phyloP scores from a whole-genome alignment of 2,888 invertebrate species.

The Ctenicera cuprea region DNA sequence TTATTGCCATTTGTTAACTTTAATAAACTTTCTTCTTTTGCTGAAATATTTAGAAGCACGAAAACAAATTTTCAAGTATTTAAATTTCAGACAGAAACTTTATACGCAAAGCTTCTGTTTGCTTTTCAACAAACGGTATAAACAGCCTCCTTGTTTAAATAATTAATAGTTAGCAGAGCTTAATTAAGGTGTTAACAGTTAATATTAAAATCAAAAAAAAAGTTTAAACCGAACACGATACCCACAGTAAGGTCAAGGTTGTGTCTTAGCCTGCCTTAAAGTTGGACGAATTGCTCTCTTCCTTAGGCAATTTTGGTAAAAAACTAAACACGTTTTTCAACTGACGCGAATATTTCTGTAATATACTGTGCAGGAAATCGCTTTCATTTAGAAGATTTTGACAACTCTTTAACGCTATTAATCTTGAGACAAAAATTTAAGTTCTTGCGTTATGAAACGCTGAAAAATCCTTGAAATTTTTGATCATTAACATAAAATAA shows the following conservation, averaged over 20 bases:
- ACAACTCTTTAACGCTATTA: slow-evolving; percentile 8
- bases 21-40: too few species aligned
- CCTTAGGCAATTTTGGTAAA: background rate
- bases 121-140: too few species aligned
- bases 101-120: too few species aligned
- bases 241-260: slow-evolving; percentile 2
- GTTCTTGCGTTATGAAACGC: background rate
- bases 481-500: too few species aligned
- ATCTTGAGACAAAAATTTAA: slow-evolving; percentile 7
- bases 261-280: background rate
- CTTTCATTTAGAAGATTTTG: background rate
- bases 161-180: background rate
- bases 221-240: background rate
- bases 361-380: slow-evolving; percentile 18
- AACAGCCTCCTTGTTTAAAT: too few species aligned
- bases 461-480: background rate
- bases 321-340: slow-evolving; percentile 16
- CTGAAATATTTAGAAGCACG: too few species aligned
- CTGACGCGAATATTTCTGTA: slow-evolving; percentile 19
- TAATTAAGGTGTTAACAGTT: background rate
- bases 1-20: too few species aligned
- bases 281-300: slow-evolving; percentile 7
- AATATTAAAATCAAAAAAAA: background rate
- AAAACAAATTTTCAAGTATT: too few species aligned
- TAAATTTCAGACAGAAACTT: too few species aligned